These are phyloP conservation scores for Muscicapa striata DNA, from an alignment of 2,797 vertebrate species.

Conservation along the genomic window DNA sequence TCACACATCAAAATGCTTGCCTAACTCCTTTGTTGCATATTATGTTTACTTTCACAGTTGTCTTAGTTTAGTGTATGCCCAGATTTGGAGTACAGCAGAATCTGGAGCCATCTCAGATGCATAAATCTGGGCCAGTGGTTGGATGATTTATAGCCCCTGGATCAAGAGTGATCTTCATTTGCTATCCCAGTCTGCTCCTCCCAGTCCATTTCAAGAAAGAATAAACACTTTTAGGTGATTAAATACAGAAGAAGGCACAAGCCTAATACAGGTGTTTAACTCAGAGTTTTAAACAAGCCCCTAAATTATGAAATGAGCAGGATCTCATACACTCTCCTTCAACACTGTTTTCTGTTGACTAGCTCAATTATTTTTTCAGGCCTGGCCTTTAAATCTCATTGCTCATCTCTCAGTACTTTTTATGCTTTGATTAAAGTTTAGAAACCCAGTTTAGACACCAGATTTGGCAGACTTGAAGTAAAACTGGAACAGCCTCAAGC, in stretches of 20 bases:
- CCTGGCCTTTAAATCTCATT: neutral
- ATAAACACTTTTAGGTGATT: neutral
- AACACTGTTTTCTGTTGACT: neutral
- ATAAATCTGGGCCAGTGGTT: rapidly evolving
- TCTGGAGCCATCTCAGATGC: neutral
- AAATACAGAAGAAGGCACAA: neutral
- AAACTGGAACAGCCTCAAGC: neutral
- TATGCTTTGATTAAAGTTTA: neutral
- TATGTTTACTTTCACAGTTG: rapidly evolving
- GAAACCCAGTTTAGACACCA: neutral
- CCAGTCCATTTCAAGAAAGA: neutral
- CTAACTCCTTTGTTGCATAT: rapidly evolving
- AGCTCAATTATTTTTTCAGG: neutral
- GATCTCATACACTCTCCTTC: neutral
- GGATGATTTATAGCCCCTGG: neutral
- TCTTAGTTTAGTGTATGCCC: neutral
- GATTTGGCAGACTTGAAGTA: neutral
- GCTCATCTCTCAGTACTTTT: neutral
- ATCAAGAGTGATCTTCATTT: neutral
- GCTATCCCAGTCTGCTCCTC: neutral
- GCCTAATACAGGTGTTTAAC: neutral
- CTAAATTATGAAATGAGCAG: neutral
- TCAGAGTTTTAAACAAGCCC: neutral
- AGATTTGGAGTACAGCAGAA: rapidly evolving
- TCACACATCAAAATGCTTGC: rapidly evolving